Conservation (phyloP, 1,140 invertebrate species). For the Anthonomus grandis region DNA sequence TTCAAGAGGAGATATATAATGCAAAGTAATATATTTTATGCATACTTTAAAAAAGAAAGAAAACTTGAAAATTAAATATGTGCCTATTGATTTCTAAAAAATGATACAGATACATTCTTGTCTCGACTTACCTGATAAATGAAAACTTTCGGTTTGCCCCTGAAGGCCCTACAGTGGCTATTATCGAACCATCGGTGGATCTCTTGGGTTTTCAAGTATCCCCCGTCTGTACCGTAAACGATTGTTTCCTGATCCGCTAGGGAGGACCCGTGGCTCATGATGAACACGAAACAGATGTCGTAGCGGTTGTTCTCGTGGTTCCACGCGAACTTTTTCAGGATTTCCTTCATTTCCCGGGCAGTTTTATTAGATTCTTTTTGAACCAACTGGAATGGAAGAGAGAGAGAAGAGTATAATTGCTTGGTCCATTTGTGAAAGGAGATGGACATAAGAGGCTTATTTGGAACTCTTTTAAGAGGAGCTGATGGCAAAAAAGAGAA, state of each 20-base stretch:
- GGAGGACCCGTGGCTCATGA: constrained; percentile 57
- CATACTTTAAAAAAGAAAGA: no score
- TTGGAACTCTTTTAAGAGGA: no score
- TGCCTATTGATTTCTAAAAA: no score
- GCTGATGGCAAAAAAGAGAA: no score
- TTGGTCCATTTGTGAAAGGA: no score
- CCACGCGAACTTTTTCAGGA: constrained; percentile 16
- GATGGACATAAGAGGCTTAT: no score
- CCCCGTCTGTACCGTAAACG: constrained; percentile 52
- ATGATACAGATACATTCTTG: no score
- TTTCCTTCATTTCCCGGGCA: constrained; percentile 34
- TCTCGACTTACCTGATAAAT: constrained; percentile 73
- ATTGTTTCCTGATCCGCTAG: constrained; percentile 41
- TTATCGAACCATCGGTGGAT: constrained; percentile 64
- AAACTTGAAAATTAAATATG: no score
- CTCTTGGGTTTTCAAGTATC: constrained; percentile 45
- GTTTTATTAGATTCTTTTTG: constrained; percentile 40
- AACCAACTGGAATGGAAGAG: constrained; percentile 52
- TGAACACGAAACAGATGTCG: constrained; percentile 57
- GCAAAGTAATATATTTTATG: no score
- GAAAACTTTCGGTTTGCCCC: constrained; percentile 71
- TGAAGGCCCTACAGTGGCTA: constrained; percentile 56
- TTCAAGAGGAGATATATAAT: no score
- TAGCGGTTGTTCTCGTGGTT: constrained; percentile 35
- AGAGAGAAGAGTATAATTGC: no score